These are phyloP conservation scores for Alligator mississippiensis DNA, from an alignment of 2,113 vertebrate genomes.

Conservation along the genomic window DNA sequence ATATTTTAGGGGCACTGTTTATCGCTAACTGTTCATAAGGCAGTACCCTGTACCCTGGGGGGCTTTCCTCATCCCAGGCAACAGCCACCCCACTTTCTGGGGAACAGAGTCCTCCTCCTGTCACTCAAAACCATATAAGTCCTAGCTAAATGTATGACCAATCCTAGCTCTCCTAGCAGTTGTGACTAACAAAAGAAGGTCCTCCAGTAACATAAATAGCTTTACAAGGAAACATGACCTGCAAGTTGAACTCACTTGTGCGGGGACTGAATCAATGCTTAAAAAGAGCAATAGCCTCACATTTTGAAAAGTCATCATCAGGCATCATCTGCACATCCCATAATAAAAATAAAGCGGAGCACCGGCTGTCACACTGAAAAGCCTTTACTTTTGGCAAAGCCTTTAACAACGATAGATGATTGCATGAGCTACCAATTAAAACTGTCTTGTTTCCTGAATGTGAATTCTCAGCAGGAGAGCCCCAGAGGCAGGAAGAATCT, in stretches of 20 bases:
- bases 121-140: neutral
- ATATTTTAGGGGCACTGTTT: too few relatives aligned
- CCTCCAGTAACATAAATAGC: conserved; percentile 31
- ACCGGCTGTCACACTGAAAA: neutral
- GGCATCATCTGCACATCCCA: conserved; percentile 43
- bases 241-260: conserved; percentile 54
- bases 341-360: conserved; percentile 18
- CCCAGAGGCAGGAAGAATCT: neutral
- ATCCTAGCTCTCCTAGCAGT: neutral
- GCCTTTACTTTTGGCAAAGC: neutral
- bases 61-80: conserved; percentile 27
- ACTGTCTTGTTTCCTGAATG: neutral
- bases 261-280: conserved; percentile 23
- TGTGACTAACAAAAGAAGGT: conserved; percentile 39
- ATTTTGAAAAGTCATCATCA: conserved; percentile 30
- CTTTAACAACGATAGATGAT: neutral
- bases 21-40: conserved; percentile 2
- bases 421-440: conserved; percentile 26
- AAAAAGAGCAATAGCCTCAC: conserved; percentile 46
- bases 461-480: neutral
- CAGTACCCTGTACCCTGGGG: conserved; percentile 41
- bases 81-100: neutral
- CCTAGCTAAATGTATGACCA: conserved; percentile 30
- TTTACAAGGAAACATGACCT: conserved; percentile 57
- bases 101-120: neutral